Percentiles rank a stretch among this genome's conserved stretches.
Evolutionary conservation across 2,888 invertebrate genomes (phyloP).

Genomic region (Noctua janthina): DNA sequence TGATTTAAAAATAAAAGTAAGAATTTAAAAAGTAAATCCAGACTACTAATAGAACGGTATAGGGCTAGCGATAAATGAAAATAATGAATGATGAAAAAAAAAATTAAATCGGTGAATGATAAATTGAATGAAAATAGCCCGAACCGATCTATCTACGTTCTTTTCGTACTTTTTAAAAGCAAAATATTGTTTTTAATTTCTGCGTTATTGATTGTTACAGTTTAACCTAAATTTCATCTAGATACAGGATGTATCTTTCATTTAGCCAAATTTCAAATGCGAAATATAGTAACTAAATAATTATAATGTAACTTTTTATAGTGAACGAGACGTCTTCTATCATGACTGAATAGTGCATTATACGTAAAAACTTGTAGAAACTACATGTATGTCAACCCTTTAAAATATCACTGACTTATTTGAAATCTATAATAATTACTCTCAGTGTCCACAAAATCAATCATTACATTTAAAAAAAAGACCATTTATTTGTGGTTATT

Average conservation of each 20-base stretch:
- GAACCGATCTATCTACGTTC: not conserved
- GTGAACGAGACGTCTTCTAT: slow-evolving; percentile 49
- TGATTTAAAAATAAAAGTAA: not conserved
- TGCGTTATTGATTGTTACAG: not conserved
- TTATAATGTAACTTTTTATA: slow-evolving; percentile 11
- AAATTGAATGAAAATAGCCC: slow-evolving; percentile 15
- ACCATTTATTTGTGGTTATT: not conserved
- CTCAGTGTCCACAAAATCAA: slow-evolving; percentile 7
- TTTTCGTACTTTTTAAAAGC: not conserved
- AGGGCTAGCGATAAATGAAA: slow-evolving; percentile 15
- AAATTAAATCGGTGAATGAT: slow-evolving; percentile 40
- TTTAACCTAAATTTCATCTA: not conserved
- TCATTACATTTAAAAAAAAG: slow-evolving; percentile 15
- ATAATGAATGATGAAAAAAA: slow-evolving; percentile 57
- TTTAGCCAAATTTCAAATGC: not conserved
- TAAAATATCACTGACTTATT: slow-evolving; percentile 30
- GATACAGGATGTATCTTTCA: slow-evolving; percentile 3
- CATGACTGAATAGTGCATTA: slow-evolving; percentile 54
- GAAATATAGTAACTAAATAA: not conserved
- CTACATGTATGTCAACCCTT: slow-evolving; percentile 43
- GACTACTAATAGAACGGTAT: not conserved
- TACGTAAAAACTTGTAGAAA: slow-evolving; percentile 48
- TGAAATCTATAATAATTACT: slow-evolving; percentile 20
- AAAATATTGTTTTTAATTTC: not conserved
- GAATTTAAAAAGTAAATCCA: not conserved